These are phyloP conservation scores for Nettapus auritus DNA, from an alignment of 2,113 vertebrate species.

Conservation along the genomic window DNA sequence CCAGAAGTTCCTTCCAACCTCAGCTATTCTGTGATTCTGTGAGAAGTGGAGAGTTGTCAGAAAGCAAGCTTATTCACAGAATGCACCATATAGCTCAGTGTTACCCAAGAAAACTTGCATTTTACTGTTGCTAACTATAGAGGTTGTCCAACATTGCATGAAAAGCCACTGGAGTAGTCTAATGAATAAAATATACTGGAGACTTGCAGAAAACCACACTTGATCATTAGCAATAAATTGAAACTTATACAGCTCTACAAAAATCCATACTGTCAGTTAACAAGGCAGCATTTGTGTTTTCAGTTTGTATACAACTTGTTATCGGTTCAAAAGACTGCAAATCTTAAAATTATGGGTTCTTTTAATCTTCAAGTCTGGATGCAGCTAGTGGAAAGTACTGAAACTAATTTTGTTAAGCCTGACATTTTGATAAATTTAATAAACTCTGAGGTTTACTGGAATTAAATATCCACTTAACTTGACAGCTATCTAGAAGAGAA, in stretches of 20 bases:
- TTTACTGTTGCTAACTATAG: background rate
- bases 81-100: background rate
- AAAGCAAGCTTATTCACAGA: background rate
- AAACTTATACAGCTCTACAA: background rate
- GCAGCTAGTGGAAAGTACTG: background rate
- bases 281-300: background rate
- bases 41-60: background rate
- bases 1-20: too few species aligned
- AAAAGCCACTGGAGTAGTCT: background rate
- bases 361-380: background rate
- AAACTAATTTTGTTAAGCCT: background rate
- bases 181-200: background rate
- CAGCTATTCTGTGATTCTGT: too few species aligned
- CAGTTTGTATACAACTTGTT: background rate
- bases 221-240: background rate
- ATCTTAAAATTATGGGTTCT: background rate
- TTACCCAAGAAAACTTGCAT: background rate
- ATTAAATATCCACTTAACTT: background rate
- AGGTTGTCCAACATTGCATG: background rate
- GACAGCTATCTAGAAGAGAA: background rate
- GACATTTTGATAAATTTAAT: accelerated
- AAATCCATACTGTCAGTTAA: background rate
- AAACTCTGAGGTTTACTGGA: background rate
- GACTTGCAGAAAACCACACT: background rate
- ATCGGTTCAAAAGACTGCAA: background rate